phyloP scores from a whole-genome alignment of 2,888 invertebrate species.

The Volucella zonaria region DNA sequence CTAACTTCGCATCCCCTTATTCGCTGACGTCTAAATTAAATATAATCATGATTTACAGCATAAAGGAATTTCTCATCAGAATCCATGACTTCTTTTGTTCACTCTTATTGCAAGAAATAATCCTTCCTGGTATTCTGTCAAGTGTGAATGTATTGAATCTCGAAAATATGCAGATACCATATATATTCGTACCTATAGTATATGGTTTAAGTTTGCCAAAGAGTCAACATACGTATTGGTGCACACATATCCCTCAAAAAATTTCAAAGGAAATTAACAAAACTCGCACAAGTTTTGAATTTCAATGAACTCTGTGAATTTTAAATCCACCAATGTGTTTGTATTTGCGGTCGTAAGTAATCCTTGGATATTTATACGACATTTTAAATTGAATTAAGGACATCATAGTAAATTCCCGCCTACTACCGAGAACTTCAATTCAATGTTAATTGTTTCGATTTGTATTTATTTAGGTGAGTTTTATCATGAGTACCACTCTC shows the following conservation, averaged over 20 bases:
- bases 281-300: conserved; percentile 70
- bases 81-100: conserved; percentile 26
- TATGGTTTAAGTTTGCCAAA: conserved; percentile 10
- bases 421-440: conserved; percentile 40
- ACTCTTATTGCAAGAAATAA: not conserved
- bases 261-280: conserved; percentile 72
- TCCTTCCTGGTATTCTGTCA: conserved; percentile 26
- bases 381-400: conserved; percentile 73
- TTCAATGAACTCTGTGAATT: conserved; percentile 63
- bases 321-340: conserved; percentile 56
- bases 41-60: conserved; percentile 81
- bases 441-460: conserved; percentile 72
- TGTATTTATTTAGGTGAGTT: conserved; percentile 71
- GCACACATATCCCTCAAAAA: conserved; percentile 43
- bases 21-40: conserved; percentile 75
- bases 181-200: not conserved
- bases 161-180: conserved; percentile 10
- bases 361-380: conserved; percentile 72
- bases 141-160: conserved; percentile 46
- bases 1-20: conserved; percentile 50
- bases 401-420: conserved; percentile 45
- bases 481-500: conserved; percentile 45
- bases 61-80: conserved; percentile 75
- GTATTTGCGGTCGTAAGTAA: conserved; percentile 67
- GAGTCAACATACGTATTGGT: not conserved